A percentile compares a stretch with the other conserved stretches of the same genome.
These are phyloP conservation scores for Chaetodon trifasciatus DNA, from an alignment of 2,797 vertebrate genomes.

Conservation along the genomic window DNA sequence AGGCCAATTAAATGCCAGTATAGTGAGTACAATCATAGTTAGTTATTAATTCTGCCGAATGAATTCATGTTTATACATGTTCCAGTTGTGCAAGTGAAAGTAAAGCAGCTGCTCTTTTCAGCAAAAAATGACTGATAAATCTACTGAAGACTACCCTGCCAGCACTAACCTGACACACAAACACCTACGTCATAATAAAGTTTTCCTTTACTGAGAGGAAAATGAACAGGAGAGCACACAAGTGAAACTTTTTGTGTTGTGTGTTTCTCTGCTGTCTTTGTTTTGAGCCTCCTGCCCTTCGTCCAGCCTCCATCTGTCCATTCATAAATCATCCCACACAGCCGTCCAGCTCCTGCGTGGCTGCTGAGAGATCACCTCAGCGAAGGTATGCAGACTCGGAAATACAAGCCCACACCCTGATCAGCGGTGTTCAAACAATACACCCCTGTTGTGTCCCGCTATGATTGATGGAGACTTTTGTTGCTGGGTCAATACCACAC, in stretches of 20 bases:
- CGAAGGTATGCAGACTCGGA: constrained; percentile 48
- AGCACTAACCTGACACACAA: too few species aligned
- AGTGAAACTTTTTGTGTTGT: background rate
- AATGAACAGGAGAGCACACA: background rate
- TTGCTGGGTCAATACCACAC: constrained; percentile 50
- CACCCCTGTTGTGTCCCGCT: constrained; percentile 39
- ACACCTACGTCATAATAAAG: background rate
- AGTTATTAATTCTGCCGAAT: too few species aligned
- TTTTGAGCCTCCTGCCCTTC: constrained; percentile 5
- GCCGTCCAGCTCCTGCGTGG: constrained; percentile 18
- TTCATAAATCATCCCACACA: constrained; percentile 38
- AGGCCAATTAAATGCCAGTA: too few species aligned
- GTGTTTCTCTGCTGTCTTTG: constrained; percentile 31
- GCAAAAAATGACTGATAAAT: too few species aligned
- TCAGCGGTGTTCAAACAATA: constrained; percentile 54
- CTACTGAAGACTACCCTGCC: too few species aligned
- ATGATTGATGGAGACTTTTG: constrained; percentile 68
- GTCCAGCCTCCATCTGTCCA: background rate
- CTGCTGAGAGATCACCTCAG: constrained; percentile 34
- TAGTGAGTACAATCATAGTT: too few species aligned
- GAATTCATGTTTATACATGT: too few species aligned
- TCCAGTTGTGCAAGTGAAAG: too few species aligned
- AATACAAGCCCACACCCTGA: constrained; percentile 51
- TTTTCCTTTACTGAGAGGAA: background rate
- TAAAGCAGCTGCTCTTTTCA: too few species aligned